Conservation (phyloP, 2,113 vertebrate species). For the Tapirus terrestris region DNA sequence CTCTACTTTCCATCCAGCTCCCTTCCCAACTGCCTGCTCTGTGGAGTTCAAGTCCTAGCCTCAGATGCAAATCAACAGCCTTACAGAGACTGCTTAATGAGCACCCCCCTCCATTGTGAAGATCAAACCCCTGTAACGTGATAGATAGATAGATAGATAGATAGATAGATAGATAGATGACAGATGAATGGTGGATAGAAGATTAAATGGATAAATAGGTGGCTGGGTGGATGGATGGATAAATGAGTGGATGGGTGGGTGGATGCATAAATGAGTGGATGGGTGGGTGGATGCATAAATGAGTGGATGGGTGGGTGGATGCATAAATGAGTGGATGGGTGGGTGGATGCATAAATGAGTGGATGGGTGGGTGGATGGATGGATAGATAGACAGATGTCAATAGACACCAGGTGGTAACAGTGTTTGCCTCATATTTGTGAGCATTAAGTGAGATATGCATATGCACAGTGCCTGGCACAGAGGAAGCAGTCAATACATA, state of each 20-base stretch:
- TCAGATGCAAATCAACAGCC: background rate
- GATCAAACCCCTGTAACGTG: background rate
- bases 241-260: no score
- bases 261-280: background rate
- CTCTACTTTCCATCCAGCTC: rapidly evolving
- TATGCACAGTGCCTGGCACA: background rate
- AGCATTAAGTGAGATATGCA: background rate
- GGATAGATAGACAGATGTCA: background rate
- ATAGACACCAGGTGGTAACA: background rate
- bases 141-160: background rate
- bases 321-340: background rate
- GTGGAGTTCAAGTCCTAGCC: background rate
- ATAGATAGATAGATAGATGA: no score
- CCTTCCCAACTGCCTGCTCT: background rate
- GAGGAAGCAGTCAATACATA: background rate
- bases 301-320: no score
- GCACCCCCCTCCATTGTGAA: background rate
- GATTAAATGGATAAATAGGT: background rate
- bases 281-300: background rate
- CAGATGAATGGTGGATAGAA: background rate
- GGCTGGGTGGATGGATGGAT: background rate
- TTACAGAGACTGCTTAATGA: background rate
- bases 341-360: no score
- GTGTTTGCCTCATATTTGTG: background rate
- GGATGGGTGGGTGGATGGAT: background rate